Conservation (phyloP, 2,797 vertebrate genomes). For the Tympanoctomys barrerae region DNA sequence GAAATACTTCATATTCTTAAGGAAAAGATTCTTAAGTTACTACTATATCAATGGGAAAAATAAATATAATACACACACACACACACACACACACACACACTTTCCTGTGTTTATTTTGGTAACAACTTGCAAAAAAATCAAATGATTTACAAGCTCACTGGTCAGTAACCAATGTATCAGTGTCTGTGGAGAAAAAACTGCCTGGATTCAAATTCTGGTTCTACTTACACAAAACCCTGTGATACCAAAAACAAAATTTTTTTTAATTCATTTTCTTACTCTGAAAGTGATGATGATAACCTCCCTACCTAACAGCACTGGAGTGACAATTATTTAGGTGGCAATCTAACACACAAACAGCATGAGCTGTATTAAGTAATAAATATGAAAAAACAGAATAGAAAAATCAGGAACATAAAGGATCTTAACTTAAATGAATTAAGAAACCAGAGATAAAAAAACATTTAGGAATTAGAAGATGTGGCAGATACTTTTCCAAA, state of each 20-base stretch:
- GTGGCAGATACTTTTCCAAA: not conserved
- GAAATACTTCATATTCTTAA: not conserved
- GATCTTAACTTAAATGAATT: not conserved
- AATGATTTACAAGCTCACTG: not conserved
- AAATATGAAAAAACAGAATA: not conserved
- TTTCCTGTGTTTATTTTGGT: not conserved
- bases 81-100: not conserved
- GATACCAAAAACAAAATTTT: not conserved
- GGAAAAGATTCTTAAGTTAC: not conserved
- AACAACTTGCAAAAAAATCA: not conserved
- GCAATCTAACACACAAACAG: not conserved
- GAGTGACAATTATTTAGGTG: not conserved
- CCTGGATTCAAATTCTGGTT: not conserved
- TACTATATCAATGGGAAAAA: not conserved
- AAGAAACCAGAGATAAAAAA: constrained; percentile 14
- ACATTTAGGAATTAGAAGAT: constrained; percentile 44
- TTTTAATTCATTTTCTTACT: constrained; percentile 12
- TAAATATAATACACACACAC: too few species aligned
- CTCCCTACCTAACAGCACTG: not conserved
- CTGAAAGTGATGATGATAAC: not conserved
- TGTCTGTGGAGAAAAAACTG: not conserved
- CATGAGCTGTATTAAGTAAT: not conserved
- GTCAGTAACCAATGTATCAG: not conserved
- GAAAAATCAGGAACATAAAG: not conserved
- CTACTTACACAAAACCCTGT: not conserved